These are phyloP conservation scores for Lepus americanus DNA, from an alignment of 2,113 vertebrate species.

Conservation along the genomic window DNA sequence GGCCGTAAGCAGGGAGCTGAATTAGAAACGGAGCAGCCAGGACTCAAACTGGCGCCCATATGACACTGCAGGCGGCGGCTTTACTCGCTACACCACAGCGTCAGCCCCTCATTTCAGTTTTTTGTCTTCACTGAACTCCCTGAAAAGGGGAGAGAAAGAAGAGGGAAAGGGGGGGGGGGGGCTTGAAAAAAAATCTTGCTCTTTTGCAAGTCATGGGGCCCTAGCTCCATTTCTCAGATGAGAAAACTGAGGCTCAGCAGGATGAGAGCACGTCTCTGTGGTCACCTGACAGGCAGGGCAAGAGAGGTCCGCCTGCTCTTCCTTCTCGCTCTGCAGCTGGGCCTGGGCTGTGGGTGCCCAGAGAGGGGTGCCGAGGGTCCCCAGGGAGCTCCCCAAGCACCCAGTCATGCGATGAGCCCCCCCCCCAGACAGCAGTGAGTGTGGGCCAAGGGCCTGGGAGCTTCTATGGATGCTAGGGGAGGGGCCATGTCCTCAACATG, in stretches of 20 bases:
- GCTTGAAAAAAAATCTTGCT: not conserved
- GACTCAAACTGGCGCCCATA: no score
- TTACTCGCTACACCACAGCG: no score
- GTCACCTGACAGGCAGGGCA: not conserved
- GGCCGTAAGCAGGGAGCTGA: no score
- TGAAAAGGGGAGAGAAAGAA: not conserved
- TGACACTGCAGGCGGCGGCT: no score
- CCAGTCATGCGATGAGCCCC: rapidly evolving
- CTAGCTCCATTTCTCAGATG: not conserved
- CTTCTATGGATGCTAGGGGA: not conserved
- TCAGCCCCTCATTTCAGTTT: no score
- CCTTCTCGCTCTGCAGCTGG: not conserved
- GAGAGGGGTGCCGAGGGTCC: not conserved
- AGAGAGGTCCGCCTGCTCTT: not conserved
- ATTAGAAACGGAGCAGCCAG: no score
- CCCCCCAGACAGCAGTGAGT: not conserved
- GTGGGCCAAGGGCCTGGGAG: not conserved
- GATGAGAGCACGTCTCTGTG: not conserved
- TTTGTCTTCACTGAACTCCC: not conserved
- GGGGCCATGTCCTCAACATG: not conserved
- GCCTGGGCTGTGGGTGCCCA: not conserved
- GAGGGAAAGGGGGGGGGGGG: not conserved
- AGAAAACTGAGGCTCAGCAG: not conserved
- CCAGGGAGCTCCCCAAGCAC: not conserved
- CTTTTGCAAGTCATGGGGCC: not conserved